Base-by-base conservation (phyloP, 2,113 vertebrate genomes). In the Brachyhypopomus occidentalis region DNA sequence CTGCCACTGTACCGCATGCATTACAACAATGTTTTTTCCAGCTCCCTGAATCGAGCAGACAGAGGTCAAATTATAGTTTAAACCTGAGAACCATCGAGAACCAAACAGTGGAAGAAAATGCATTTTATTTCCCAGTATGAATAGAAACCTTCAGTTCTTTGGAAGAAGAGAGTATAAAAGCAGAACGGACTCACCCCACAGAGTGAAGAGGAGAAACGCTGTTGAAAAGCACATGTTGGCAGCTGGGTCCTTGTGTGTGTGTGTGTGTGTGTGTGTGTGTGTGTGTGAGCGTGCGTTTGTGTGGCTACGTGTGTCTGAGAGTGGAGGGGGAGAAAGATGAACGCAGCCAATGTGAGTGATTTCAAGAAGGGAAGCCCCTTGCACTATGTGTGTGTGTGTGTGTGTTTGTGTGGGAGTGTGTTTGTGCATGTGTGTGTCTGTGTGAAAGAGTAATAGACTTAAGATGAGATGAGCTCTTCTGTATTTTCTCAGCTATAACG, bases 131-230 rank as follows among this genome's bases (percentile, higher is more conserved):
- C 19, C 79, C 16, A 12, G 22, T 45, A 55, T 16, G 19, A 64
- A 17, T 16, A n/a, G 73, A 36, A 78, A 64, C 19, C 20, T 14
- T 19, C 16, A 14, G 45, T 62, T 58, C 63, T 62, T 55, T 6
- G 3, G 17, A 11, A 19, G 22, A 23, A 56, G 19, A 20, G 16
- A 23, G 7, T 79, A 70, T 25, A 12, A 12, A 20, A 58, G 34
- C n/a, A 48, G 45, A 27, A 2, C 25, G 30, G 78, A 93, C 93
- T 94, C 82, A 94, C 93, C 91, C 38, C 86, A 79, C 17, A 90
- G 30, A 30, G 72, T 58, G 27, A 92, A 55, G 70, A 94, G 78
- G 74, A 90, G 74, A 38, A 82, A 64, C 30, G 71, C 80, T 78
- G 72, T 77, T 56, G 88, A 84, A 80, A 87, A 85, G 60, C 82